Conservation (phyloP, 2,888 invertebrate genomes). For the Scotopteryx bipunctaria region DNA sequence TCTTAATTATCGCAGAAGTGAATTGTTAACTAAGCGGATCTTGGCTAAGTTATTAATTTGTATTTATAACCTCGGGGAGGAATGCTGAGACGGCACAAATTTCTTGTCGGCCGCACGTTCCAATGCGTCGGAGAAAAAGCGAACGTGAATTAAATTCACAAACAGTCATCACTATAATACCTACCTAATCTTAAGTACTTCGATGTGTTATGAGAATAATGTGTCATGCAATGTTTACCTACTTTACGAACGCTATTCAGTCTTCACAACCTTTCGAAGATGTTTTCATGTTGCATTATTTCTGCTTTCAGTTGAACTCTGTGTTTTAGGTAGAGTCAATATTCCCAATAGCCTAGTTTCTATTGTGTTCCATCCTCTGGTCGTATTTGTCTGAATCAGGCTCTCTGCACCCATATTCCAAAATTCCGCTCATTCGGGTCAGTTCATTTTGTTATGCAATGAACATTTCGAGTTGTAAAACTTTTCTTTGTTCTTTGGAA, state of each 20-base stretch:
- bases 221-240: neutral
- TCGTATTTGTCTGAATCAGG: conserved; percentile 23
- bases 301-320: conserved; percentile 1
- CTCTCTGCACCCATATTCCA: conserved; percentile 18
- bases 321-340: conserved; percentile 10
- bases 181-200: conserved; percentile 6
- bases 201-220: neutral
- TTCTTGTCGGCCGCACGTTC: conserved; percentile 35
- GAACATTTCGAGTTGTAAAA: conserved; percentile 21
- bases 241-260: neutral
- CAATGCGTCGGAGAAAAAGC: conserved; percentile 20
- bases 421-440: conserved; percentile 24
- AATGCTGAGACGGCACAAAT: conserved; percentile 33
- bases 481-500: conserved; percentile 2
- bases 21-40: conserved; percentile 45
- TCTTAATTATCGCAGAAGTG: conserved; percentile 38
- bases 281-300: neutral
- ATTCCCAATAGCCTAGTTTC: conserved; percentile 8
- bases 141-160: conserved; percentile 28
- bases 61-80: conserved; percentile 47
- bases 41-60: conserved; percentile 41
- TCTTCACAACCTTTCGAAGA: neutral
- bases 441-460: conserved; percentile 21
- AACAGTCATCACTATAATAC: conserved; percentile 3
- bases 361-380: conserved; percentile 15